Percentiles rank a stretch among this genome's conserved stretches.
Conservation (phyloP, 2,113 vertebrate genomes). For the Stigmatopora nigra region DNA sequence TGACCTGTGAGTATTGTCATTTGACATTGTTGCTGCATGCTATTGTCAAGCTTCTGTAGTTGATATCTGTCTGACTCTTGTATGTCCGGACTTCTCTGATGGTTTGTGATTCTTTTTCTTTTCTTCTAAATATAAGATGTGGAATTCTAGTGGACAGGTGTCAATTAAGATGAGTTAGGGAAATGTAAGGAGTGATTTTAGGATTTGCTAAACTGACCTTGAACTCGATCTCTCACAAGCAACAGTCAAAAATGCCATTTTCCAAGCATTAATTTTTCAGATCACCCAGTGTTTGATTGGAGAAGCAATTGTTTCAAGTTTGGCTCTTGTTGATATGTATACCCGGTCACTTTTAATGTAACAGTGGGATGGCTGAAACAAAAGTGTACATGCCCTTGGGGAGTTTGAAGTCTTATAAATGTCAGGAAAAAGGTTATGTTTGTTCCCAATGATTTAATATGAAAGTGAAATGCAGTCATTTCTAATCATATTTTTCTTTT, state of each 20-base stretch:
- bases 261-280: constrained; percentile 28
- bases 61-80: background rate
- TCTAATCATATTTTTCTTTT: background rate
- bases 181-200: background rate
- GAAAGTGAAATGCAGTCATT: background rate
- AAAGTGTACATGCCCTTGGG: background rate
- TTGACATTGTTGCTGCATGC: background rate
- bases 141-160: background rate
- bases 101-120: background rate
- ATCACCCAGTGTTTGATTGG: constrained; percentile 32
- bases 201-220: background rate
- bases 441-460: background rate
- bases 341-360: constrained; percentile 5
- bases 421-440: background rate
- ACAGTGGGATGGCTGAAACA: constrained; percentile 22
- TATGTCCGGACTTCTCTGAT: background rate
- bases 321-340: constrained; percentile 5
- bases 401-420: background rate
- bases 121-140: background rate
- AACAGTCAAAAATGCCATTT: background rate
- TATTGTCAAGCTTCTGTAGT: background rate
- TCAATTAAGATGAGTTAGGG: background rate
- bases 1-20: constrained; percentile 48
- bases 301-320: constrained; percentile 47
- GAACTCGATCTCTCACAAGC: background rate